phyloP scores from a whole-genome alignment of 2,888 invertebrate species.

The Synanthedon myopaeformis region DNA sequence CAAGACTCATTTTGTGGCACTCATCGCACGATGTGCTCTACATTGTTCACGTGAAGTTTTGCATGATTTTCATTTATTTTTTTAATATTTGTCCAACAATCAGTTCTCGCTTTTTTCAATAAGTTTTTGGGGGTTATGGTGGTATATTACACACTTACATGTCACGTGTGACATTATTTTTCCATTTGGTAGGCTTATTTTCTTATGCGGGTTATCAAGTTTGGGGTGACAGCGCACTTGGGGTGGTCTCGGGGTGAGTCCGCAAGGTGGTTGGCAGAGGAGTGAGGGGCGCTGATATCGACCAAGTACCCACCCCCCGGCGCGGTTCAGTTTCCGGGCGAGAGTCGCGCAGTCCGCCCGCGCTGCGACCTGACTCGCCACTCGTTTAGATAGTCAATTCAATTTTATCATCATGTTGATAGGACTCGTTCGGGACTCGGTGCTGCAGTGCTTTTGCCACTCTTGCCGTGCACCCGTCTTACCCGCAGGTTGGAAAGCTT shows the following conservation, averaged over 20 bases:
- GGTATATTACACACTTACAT: constrained; percentile 25
- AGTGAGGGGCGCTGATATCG: constrained; percentile 66
- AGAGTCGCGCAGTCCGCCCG: constrained; percentile 74
- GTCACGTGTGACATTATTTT: constrained; percentile 59
- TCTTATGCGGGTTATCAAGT: constrained; percentile 66
- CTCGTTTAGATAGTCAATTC: constrained; percentile 61
- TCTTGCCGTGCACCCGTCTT: constrained; percentile 88
- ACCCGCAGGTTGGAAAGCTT: constrained; percentile 75
- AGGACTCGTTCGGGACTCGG: constrained; percentile 90
- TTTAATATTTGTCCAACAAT: background rate
- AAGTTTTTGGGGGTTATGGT: constrained; percentile 6
- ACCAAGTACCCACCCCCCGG: constrained; percentile 72
- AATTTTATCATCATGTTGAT: constrained; percentile 79
- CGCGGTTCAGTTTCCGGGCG: constrained; percentile 69
- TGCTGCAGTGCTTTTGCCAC: constrained; percentile 94
- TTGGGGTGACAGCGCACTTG: constrained; percentile 52
- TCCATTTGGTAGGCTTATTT: constrained; percentile 67
- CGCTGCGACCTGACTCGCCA: constrained; percentile 61
- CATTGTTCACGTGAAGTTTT: background rate
- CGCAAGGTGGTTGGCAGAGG: constrained; percentile 54
- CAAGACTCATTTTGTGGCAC: too few species aligned
- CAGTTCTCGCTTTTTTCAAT: background rate
- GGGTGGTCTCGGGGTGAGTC: constrained; percentile 49
- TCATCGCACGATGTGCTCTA: background rate
- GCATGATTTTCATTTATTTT: background rate